A percentile compares a stretch with the other conserved stretches of the same genome.
phyloP scores from a whole-genome alignment of 2,888 invertebrate genomes.

The Hirtodrosophila trivittata region DNA sequence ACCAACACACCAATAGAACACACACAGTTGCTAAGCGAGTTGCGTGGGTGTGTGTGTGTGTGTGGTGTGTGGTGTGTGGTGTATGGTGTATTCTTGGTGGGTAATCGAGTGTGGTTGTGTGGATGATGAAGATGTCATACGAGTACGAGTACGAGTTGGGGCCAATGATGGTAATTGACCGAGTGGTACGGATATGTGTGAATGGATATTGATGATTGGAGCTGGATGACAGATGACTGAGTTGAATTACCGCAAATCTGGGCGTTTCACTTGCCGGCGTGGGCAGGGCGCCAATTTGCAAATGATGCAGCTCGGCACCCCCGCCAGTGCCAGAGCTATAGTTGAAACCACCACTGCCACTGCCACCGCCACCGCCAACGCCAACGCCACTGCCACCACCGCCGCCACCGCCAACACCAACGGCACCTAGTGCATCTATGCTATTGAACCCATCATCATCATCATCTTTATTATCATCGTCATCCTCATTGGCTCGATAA shows the following conservation, averaged over 20 bases:
- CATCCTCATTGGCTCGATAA: slow-evolving; percentile 75
- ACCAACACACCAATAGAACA: slow-evolving; percentile 12
- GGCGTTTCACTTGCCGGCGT: slow-evolving; percentile 84
- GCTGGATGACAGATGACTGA: slow-evolving; percentile 57
- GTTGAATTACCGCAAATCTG: slow-evolving; percentile 84
- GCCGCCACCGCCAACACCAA: slow-evolving; percentile 31
- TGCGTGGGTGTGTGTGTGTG: not conserved
- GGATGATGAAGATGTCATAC: not conserved
- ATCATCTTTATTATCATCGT: slow-evolving; percentile 80
- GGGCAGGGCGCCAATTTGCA: slow-evolving; percentile 84
- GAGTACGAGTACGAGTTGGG: not conserved
- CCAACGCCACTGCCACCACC: slow-evolving; percentile 38
- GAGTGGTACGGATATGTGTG: slow-evolving; percentile 11
- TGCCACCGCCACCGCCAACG: slow-evolving; percentile 42
- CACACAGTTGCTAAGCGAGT: not conserved
- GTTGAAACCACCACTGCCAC: slow-evolving; percentile 38
- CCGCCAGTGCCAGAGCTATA: slow-evolving; percentile 63
- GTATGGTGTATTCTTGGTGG: not conserved
- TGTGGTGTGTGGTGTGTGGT: slow-evolving; percentile 1
- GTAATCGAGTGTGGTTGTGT: not conserved
- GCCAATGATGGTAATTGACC: slow-evolving; percentile 1
- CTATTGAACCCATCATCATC: slow-evolving; percentile 72
- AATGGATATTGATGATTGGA: slow-evolving; percentile 21
- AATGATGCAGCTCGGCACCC: slow-evolving; percentile 82
- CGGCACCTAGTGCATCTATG: slow-evolving; percentile 55